Percentiles rank a stretch among this genome's conserved stretches.
Evolutionary conservation across 2,113 vertebrate species (phyloP).

Genomic region (Hiodon alosoides): DNA sequence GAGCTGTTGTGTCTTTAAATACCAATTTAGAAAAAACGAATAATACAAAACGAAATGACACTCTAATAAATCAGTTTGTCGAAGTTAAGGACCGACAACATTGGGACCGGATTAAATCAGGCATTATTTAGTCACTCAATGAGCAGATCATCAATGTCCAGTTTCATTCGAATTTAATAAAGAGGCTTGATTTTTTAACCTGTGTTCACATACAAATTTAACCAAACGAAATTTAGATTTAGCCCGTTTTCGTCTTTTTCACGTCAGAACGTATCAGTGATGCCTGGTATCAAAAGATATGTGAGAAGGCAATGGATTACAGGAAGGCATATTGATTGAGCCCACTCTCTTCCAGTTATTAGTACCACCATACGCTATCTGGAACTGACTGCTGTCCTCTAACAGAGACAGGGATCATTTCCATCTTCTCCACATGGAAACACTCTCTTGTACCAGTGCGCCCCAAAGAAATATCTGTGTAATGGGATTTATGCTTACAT

Average conservation of each 20-base stretch:
- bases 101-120: background rate
- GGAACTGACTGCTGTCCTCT: constrained; percentile 45
- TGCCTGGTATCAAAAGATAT: constrained; percentile 46
- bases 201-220: background rate
- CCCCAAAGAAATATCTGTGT: constrained; percentile 26
- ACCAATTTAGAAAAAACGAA: background rate
- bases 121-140: background rate
- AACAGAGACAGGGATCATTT: constrained; percentile 45
- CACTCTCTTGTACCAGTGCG: constrained; percentile 28
- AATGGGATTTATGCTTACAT: constrained; percentile 37
- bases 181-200: constrained; percentile 4
- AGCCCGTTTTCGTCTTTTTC: constrained; percentile 50
- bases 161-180: no score
- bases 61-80: background rate
- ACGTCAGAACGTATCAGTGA: constrained; percentile 50
- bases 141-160: no score
- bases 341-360: constrained; percentile 58
- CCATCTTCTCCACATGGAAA: constrained; percentile 38
- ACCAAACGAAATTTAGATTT: constrained; percentile 6
- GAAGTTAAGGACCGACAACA: background rate
- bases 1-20: constrained; percentile 14
- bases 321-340: constrained; percentile 65
- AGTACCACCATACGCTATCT: constrained; percentile 48
- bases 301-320: constrained; percentile 60
- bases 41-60: background rate